These are phyloP conservation scores for Motacilla alba DNA, from an alignment of 2,113 vertebrate genomes.

Conservation along the genomic window DNA sequence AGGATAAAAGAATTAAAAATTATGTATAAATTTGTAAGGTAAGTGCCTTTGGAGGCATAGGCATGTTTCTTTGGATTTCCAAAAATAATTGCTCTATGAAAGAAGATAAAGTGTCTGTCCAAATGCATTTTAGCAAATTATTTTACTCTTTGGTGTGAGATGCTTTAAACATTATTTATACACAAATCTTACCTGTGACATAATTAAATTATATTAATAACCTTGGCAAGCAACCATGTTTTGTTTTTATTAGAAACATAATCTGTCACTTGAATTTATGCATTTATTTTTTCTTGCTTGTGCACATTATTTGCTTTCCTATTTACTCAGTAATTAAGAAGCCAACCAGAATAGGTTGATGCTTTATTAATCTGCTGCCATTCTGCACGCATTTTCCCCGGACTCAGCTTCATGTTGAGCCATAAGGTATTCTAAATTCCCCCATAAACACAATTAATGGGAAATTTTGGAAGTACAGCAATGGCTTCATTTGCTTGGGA, in stretches of 20 bases:
- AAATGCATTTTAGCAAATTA: background rate
- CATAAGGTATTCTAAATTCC: background rate
- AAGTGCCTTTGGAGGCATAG: background rate
- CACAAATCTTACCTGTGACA: background rate
- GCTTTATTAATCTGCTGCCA: background rate
- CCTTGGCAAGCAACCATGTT: background rate
- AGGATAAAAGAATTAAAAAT: background rate
- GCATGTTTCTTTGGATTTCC: background rate
- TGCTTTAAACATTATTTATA: conserved; percentile 16
- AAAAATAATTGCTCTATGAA: background rate
- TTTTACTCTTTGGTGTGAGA: background rate
- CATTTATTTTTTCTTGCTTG: background rate
- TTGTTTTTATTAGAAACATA: conserved; percentile 13
- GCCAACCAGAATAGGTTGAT: background rate
- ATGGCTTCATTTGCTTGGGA: background rate
- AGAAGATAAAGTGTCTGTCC: conserved; percentile 11
- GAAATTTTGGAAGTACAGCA: background rate
- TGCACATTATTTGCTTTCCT: background rate
- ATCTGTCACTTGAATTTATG: conserved; percentile 18
- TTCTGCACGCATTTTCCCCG: background rate
- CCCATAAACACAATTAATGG: background rate
- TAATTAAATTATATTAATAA: conserved; percentile 38
- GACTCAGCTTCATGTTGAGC: background rate
- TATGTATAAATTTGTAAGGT: background rate
- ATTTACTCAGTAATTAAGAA: conserved; percentile 20